Base-by-base conservation (phyloP, 2,113 vertebrate species). In the Micronycteris hirsuta region DNA sequence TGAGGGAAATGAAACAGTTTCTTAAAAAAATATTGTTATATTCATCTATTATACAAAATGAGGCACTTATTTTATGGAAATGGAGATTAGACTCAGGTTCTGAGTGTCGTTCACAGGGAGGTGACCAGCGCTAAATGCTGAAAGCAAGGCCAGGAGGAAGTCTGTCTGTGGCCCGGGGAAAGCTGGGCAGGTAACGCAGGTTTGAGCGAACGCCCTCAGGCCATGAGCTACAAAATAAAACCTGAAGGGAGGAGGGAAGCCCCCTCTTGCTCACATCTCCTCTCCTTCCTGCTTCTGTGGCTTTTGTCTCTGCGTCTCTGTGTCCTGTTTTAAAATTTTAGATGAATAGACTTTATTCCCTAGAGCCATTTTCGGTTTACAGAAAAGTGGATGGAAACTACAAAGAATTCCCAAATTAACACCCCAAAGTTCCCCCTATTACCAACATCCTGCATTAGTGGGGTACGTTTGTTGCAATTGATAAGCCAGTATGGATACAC, bases 401-500 rank as follows among this genome's bases (percentile, higher is more conserved):
- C 49, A 19, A 54, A 70, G 70, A 68, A 38, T 77, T 38, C 9
- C 41, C 54, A 7, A 19, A 3, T 22, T 10, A 6, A 20, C 4
- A 1, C 0, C 17, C n/a, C 33, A 2, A 24, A 38, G 28, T 22
- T 28, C 33, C 54, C 49, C 56, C 31, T 19, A 0, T 58, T 9
- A 4, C 36, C 11, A 26, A 33, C 43, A 45, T 41, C 13, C 16
- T 6, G 26, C 28, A 4, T 15, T 11, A 6, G 20, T 10, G n/a
- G 49, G 91, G 19, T 31, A 8, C 7, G 2, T 74, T 41, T 28
- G 20, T 26, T 19, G 2, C 5, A 4, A 5, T 2, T 7, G 16
- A 19, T 12, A 4, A 38, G 13, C 15, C 15, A 2, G 19, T 33
- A 22, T 4, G 1, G 33, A 38, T 4, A 2, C 17, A 4, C 4